These are phyloP conservation scores for Elymnias hypermnestra DNA, from an alignment of 1,140 invertebrate genomes.

Conservation along the genomic window DNA sequence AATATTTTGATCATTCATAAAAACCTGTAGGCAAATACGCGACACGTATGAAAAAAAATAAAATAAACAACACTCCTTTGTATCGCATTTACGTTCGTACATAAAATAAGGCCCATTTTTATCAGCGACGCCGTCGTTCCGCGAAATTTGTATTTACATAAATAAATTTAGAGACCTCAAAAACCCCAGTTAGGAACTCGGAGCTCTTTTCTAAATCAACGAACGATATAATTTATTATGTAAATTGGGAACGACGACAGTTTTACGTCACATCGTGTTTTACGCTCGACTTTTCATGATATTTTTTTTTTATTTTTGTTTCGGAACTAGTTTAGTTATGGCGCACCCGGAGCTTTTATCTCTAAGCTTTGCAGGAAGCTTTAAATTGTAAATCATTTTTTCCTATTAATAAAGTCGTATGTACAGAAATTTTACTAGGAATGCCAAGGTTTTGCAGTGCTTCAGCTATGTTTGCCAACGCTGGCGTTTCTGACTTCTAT, in stretches of 20 bases:
- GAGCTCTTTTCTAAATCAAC: conserved; percentile 33
- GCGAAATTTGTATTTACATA: conserved; percentile 30
- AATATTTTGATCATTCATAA: too few relatives aligned
- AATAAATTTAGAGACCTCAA: conserved; percentile 27
- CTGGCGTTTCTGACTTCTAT: too few relatives aligned
- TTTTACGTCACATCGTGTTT: conserved; percentile 30
- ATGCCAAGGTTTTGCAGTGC: too few relatives aligned
- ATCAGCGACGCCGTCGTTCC: conserved; percentile 10
- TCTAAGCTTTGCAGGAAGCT: not conserved
- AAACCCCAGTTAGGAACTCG: conserved; percentile 27
- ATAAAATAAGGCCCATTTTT: too few relatives aligned
- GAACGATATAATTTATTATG: conserved; percentile 32
- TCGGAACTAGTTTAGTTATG: not conserved
- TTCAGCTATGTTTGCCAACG: too few relatives aligned
- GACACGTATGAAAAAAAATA: conserved; percentile 11
- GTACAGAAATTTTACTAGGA: too few relatives aligned
- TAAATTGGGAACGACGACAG: conserved; percentile 27
- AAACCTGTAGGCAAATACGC: too few relatives aligned
- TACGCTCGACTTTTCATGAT: conserved; percentile 25
- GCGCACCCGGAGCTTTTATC: not conserved
- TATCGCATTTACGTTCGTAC: too few relatives aligned
- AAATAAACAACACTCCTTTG: conserved; percentile 15
- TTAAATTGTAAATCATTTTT: too few relatives aligned
- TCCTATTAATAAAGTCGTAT: too few relatives aligned
- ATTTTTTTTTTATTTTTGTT: conserved; percentile 14